Evolutionary conservation across 2,888 invertebrate genomes (phyloP).

Genomic region (Lacanobia wlatinum): DNA sequence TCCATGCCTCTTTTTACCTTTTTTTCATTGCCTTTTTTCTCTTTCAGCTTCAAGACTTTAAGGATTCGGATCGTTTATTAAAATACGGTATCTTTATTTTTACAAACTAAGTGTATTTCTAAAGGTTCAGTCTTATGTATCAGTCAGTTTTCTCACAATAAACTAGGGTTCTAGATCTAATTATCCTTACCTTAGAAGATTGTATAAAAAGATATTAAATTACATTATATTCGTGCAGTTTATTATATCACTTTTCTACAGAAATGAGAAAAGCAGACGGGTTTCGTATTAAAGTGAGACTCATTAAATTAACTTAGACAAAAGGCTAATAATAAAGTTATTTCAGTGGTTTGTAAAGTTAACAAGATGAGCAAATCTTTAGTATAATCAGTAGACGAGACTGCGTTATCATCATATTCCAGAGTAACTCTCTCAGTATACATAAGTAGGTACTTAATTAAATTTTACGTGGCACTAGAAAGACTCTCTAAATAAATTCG

Average conservation of each 20-base stretch:
- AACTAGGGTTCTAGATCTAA: constrained; percentile 12
- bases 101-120: not conserved
- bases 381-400: constrained; percentile 28
- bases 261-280: constrained; percentile 22
- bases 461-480: constrained; percentile 37
- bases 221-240: constrained; percentile 28
- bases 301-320: constrained; percentile 40
- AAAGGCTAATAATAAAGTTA: constrained; percentile 38
- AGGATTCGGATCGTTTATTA: constrained; percentile 38
- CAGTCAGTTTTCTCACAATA: constrained; percentile 12
- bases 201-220: constrained; percentile 12
- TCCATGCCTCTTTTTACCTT: constrained; percentile 65
- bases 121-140: not conserved
- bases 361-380: constrained; percentile 33
- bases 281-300: constrained; percentile 11
- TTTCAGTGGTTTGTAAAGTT: constrained; percentile 38
- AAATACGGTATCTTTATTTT: constrained; percentile 8
- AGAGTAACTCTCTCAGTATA: constrained; percentile 18
- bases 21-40: constrained; percentile 61
- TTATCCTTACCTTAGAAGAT: constrained; percentile 27
- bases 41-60: constrained; percentile 55
- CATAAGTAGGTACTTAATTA: constrained; percentile 42
- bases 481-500: constrained; percentile 40
- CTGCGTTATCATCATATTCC: constrained; percentile 30
- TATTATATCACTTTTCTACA: constrained; percentile 12